Conservation (phyloP, 2,113 vertebrate species). For the Anoplopoma fimbria region DNA sequence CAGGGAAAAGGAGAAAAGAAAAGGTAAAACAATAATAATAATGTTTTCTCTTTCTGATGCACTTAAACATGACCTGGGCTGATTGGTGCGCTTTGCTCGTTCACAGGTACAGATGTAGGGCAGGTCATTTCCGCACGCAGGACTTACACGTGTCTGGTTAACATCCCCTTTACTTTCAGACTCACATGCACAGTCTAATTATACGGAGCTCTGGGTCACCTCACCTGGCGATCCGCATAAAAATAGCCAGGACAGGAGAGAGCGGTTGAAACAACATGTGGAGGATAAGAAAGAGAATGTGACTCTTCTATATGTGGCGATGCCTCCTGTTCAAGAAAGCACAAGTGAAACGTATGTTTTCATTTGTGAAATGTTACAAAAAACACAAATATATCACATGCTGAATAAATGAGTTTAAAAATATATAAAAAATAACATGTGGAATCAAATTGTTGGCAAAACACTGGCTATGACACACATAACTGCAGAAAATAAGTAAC, state of each 20-base stretch:
- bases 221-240: slow-evolving; percentile 31
- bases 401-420: not conserved
- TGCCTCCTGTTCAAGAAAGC: not conserved
- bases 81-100: not conserved
- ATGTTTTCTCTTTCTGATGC: not conserved
- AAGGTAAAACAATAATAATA: not conserved
- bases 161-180: slow-evolving; percentile 63
- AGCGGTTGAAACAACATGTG: slow-evolving; percentile 28
- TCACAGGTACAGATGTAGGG: slow-evolving; percentile 61
- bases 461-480: not conserved
- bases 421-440: not conserved
- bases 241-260: slow-evolving; percentile 44
- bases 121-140: slow-evolving; percentile 50
- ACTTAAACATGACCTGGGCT: not conserved
- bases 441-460: not conserved
- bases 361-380: not conserved
- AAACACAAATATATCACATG: not conserved
- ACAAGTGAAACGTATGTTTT: not conserved
- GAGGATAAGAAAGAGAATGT: slow-evolving; percentile 24
- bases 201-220: slow-evolving; percentile 15
- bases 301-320: not conserved
- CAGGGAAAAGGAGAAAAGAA: not conserved
- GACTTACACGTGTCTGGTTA: slow-evolving; percentile 68
- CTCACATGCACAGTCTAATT: not conserved
- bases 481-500: not conserved